These are phyloP conservation scores for Emberiza fucata DNA, from an alignment of 2,113 vertebrate genomes.

Conservation along the genomic window DNA sequence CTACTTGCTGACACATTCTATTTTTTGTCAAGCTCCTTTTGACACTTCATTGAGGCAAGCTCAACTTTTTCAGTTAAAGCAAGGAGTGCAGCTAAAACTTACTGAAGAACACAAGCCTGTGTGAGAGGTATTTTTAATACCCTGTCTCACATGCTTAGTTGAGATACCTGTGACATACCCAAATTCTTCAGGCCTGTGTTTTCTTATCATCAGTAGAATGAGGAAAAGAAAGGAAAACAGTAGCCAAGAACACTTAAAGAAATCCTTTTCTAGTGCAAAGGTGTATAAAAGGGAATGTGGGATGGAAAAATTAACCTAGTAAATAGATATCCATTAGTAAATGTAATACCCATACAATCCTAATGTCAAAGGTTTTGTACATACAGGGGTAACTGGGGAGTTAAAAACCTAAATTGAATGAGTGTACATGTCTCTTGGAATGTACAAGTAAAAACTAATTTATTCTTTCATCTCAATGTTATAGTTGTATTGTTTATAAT, in stretches of 20 bases:
- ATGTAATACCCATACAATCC: fast-evolving
- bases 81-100: background rate
- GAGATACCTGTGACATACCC: background rate
- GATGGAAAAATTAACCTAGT: background rate
- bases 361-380: background rate
- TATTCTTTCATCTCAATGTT: background rate
- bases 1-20: background rate
- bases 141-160: background rate
- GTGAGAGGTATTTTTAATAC: background rate
- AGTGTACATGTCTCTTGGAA: background rate
- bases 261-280: background rate
- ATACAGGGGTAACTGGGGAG: background rate
- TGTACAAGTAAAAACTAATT: background rate
- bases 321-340: background rate
- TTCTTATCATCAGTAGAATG: background rate
- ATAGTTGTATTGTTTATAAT: background rate
- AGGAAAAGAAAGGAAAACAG: background rate
- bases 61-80: background rate
- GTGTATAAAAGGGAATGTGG: background rate
- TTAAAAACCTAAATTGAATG: background rate
- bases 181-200: background rate
- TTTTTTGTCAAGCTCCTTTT: background rate
- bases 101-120: background rate
- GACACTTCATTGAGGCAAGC: background rate
- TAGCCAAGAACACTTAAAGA: background rate